Evolutionary conservation across 1,140 invertebrate genomes (phyloP), one percentile per base, ranked within the genome.

Genomic region (Rhagoletis pomonella): DNA sequence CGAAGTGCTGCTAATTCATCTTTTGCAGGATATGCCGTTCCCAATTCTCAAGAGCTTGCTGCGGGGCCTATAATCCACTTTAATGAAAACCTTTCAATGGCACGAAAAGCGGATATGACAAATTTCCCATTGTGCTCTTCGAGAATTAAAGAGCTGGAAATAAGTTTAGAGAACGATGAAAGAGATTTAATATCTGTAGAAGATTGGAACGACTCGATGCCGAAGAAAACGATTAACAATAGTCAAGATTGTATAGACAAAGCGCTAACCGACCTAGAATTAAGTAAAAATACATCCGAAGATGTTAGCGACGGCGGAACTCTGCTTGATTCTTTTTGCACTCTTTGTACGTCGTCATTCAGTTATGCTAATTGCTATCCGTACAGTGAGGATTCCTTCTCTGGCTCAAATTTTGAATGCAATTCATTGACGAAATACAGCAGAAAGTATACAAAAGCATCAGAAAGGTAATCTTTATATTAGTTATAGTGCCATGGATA

Each of bases 21-120:
- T 29, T 29, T 29, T 29, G 29, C 29, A 29, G 29, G 29, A 29
- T 29, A 29, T 29, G 29, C 29, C 29, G 29, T 29, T n/a, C 14
- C 44, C 84, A 62, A 10, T 19, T 60, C 44, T 87, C 29, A 29
- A 29, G 81, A 39, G 9, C 12, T 44, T 67, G 10, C 39, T 67
- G 4, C 65, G 60, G 87, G 85, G 17, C 91, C 91, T 86, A 89
- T 93, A 4, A 93, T 93, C 7, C 91, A 93, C 67, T 93, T 93
- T 64, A 93, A 93, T 87, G 92, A 93, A 86, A 93, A 93, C 87
- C 88, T 93, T 4, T 91, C 92, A 47, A 93, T 93, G 92, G 90
- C 92, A 85, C 92, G 92, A 88, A 92, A 91, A 88, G 91, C 90
- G 85, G 89, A 90, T 85, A 89, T 90, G 1, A 87, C 88, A 0